phyloP scores from a whole-genome alignment of 2,113 vertebrate genomes.

The Benitochromis conjunctus region DNA sequence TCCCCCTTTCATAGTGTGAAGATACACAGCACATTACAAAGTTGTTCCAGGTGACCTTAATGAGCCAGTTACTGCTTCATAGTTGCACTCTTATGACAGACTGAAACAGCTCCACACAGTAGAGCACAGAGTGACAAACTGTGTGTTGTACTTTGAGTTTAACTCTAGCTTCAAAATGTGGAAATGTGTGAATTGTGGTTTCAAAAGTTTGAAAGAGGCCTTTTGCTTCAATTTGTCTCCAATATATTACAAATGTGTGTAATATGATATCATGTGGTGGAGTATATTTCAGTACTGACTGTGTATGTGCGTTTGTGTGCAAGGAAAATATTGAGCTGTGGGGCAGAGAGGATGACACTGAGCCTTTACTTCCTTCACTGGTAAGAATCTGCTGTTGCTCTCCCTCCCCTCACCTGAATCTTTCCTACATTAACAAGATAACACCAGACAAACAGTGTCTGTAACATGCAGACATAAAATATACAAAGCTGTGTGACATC shows the following conservation, averaged over 20 bases:
- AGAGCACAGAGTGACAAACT: not conserved
- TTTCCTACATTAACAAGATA: not conserved
- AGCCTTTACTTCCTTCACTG: conserved; percentile 16
- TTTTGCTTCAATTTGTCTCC: not conserved
- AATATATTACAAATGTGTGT: not conserved
- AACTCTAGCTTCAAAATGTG: not conserved
- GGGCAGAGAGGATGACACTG: not conserved
- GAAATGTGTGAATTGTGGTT: not conserved
- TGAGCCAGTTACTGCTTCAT: not conserved
- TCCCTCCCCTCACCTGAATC: not conserved
- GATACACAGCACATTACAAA: not conserved
- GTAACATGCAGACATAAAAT: not conserved
- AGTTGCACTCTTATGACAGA: not conserved
- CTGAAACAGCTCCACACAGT: not conserved
- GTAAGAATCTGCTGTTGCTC: not conserved
- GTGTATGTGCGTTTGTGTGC: not conserved
- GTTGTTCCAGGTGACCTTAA: not conserved
- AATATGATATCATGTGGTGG: not conserved
- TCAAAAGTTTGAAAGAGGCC: not conserved
- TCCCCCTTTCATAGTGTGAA: not conserved
- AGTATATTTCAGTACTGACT: not conserved
- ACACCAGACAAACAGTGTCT: not conserved
- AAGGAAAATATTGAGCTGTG: conserved; percentile 21
- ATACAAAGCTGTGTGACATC: not conserved
- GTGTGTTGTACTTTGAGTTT: not conserved